Percentiles rank a stretch among this genome's conserved stretches.
Conservation (phyloP, 2,113 vertebrate species). For the Dipodomys merriami region DNA sequence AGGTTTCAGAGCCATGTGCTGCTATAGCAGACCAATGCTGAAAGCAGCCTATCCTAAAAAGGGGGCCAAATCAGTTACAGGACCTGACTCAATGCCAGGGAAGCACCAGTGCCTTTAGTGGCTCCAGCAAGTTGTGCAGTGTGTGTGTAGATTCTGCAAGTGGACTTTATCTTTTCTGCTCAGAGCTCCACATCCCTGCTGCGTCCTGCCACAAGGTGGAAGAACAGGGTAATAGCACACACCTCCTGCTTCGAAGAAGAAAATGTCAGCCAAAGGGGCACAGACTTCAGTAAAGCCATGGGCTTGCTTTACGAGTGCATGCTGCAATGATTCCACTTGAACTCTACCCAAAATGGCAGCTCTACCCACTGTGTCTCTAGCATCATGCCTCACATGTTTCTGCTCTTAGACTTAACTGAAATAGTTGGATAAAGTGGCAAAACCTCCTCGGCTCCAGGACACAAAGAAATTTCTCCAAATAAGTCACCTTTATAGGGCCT, state of each 20-base stretch:
- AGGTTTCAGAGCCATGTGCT: neutral
- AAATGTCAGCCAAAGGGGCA: fast-evolving
- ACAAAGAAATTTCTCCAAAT: constrained; percentile 49
- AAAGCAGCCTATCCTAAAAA: neutral
- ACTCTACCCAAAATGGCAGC: neutral
- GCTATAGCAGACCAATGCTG: neutral
- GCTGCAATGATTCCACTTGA: neutral
- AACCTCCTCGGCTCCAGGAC: neutral
- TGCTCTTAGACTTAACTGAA: neutral
- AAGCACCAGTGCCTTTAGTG: neutral
- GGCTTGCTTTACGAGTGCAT: neutral
- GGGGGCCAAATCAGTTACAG: neutral
- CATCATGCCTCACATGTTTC: neutral
- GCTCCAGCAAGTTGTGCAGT: neutral
- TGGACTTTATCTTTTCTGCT: neutral
- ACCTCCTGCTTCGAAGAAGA: neutral
- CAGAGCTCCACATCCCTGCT: neutral
- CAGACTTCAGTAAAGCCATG: neutral
- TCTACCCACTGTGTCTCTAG: neutral
- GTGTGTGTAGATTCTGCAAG: neutral
- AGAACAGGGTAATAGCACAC: neutral
- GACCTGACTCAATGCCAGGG: neutral
- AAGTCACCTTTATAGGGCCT: constrained; percentile 15
- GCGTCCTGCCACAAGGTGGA: neutral
- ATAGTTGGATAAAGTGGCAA: neutral